Evolutionary conservation across 2,888 invertebrate species (phyloP).

Genomic region (Tinea semifulvella): DNA sequence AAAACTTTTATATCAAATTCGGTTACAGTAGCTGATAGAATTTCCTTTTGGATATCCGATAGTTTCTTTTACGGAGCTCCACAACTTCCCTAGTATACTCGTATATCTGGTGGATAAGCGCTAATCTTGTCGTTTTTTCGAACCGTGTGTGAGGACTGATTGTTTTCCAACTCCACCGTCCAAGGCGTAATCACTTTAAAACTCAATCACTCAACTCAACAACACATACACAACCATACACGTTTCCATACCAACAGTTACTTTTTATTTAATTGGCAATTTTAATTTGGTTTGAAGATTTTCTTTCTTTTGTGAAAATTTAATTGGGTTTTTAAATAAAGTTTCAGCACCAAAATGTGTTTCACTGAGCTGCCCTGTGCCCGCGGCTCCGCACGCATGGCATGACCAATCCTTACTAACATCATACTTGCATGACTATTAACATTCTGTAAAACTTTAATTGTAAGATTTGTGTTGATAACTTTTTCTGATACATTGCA

Average conservation of each 20-base stretch:
- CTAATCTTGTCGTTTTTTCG: neutral
- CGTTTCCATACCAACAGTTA: slow-evolving; percentile 15
- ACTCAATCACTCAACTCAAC: neutral
- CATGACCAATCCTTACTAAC: slow-evolving; percentile 33
- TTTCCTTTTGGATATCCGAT: too few species aligned
- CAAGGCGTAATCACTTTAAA: slow-evolving; percentile 33
- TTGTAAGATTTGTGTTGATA: neutral
- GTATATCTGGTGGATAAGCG: too few species aligned
- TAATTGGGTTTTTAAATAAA: slow-evolving; percentile 45
- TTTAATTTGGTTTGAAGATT: too few species aligned
- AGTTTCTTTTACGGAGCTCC: too few species aligned
- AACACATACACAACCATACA: slow-evolving; percentile 30
- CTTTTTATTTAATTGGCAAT: slow-evolving; percentile 7
- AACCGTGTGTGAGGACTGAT: slow-evolving; percentile 21
- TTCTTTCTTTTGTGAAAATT: slow-evolving; percentile 3
- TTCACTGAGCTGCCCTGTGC: slow-evolving; percentile 54
- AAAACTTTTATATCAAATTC: too few species aligned
- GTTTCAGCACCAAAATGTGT: slow-evolving; percentile 62
- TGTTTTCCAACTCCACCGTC: slow-evolving; percentile 57
- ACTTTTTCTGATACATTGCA: neutral
- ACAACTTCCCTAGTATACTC: too few species aligned
- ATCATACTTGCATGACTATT: slow-evolving; percentile 9
- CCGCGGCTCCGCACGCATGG: slow-evolving; percentile 34
- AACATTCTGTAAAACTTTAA: neutral
- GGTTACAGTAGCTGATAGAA: too few species aligned